Conservation (phyloP, 2,797 vertebrate genomes). For the Propithecus deckenii region DNA sequence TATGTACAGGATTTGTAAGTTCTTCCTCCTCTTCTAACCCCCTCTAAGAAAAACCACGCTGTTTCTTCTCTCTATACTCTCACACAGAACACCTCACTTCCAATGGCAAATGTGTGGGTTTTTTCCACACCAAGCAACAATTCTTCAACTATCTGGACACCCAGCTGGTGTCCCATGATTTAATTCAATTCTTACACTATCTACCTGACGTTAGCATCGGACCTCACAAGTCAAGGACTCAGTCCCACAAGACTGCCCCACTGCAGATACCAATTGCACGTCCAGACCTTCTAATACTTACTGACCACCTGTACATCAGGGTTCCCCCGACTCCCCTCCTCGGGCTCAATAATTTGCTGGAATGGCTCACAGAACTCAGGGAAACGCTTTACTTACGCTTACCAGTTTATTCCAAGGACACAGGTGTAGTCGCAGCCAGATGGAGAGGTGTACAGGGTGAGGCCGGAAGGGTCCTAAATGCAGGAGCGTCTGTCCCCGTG, state of each 20-base stretch:
- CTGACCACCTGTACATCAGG: not conserved
- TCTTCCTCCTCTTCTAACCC: not conserved
- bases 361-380: not conserved
- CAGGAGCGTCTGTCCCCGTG: not conserved
- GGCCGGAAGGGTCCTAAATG: not conserved
- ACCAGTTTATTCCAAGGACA: not conserved
- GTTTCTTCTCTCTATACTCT: not conserved
- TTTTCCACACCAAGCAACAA: not conserved
- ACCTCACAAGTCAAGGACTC: not conserved
- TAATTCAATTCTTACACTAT: not conserved
- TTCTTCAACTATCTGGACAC: not conserved
- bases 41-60: not conserved
- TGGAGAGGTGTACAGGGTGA: not conserved
- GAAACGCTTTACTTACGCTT: not conserved
- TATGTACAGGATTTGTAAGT: not conserved
- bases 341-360: not conserved
- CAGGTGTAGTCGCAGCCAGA: not conserved
- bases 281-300: not conserved
- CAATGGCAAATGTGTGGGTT: not conserved
- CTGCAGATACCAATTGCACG: not conserved
- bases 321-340: not conserved
- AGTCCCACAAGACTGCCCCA: not conserved
- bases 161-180: not conserved
- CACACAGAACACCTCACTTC: not conserved
- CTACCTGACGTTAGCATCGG: not conserved